Base-by-base conservation (phyloP, 2,888 invertebrate genomes). In the Ophion ventricosus region DNA sequence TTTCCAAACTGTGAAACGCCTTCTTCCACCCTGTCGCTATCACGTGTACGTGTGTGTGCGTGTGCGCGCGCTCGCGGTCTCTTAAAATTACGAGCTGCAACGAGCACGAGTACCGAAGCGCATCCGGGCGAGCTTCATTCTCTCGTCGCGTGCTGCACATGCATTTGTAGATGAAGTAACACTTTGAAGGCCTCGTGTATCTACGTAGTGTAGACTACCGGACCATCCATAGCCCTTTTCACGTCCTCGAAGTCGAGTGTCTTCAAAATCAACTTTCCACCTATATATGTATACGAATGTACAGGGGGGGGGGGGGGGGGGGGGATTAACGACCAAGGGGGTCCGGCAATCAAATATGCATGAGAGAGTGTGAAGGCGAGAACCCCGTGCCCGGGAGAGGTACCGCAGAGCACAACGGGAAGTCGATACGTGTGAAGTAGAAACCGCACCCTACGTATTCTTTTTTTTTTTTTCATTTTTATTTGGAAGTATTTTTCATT, bases 321-420 rank as follows among this genome's bases (percentile, higher is more conserved):
- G 49, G 49, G 49, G 49, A 49, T 49, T 49, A 57, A 23, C 57
- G 57, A 57, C 20, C 57, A 23, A 57, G 57, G 23, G 23, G 57
- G 57, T 23, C 23, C 73, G 80, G 77, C 76, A 80, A 84, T 84
- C 76, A 76, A 83, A 83, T 83, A 83, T 83, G 83, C 83, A 83
- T 83, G 83, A 76, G 80, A 83, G 76, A 66, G 76, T 66, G 66
- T 66, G 64, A 78, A 78, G 73, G 66, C 20, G 25, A 10, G 25
- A 67, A 20, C 64, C 57, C 35, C 40, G 49, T 63, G 75, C 79
- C 70, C 25, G 49, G 78, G 69, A 74, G 49, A 49, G 14, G 14
- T 49, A 17, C 49, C 49, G 17, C 49, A 17, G 14, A 14, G 17
- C 49, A 49, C 49, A 49, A 49, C 56, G 59, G 81, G 78, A 84